Conservation (phyloP, 2,888 invertebrate genomes). For the Limenitis camilla region DNA sequence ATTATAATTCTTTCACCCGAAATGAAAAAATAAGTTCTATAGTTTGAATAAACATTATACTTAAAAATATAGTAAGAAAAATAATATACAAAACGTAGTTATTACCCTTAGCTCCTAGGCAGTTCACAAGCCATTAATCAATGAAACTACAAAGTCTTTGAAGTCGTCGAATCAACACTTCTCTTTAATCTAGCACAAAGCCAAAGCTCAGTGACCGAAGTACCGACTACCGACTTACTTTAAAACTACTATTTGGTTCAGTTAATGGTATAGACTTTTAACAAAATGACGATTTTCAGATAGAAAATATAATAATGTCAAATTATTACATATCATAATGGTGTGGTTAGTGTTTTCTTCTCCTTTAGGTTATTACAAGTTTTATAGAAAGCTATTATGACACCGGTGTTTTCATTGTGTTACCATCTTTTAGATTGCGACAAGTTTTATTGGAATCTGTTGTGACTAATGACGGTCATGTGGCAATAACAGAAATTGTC, state of each 20-base stretch:
- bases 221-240: conserved; percentile 1
- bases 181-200: conserved; percentile 13
- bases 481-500: too few relatives aligned
- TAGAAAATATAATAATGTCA: neutral
- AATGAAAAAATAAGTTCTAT: too few relatives aligned
- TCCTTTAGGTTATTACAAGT: too few relatives aligned
- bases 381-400: too few relatives aligned
- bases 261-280: neutral
- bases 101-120: neutral
- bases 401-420: too few relatives aligned
- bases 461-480: too few relatives aligned
- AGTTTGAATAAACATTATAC: too few relatives aligned
- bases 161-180: conserved; percentile 11
- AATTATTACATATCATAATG: neutral
- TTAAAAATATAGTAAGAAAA: too few relatives aligned
- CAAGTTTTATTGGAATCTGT: too few relatives aligned
- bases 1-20: too few relatives aligned
- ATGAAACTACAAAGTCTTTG: conserved; percentile 4
- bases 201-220: conserved; percentile 10
- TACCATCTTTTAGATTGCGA: too few relatives aligned
- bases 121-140: conserved; percentile 6
- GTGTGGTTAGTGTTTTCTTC: too few relatives aligned
- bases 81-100: neutral
- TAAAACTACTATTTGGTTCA: conserved; percentile 5
- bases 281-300: neutral